These are phyloP conservation scores for Diadumene lineata DNA, from an alignment of 92 coral and sea anemone species.

Conservation along the genomic window DNA sequence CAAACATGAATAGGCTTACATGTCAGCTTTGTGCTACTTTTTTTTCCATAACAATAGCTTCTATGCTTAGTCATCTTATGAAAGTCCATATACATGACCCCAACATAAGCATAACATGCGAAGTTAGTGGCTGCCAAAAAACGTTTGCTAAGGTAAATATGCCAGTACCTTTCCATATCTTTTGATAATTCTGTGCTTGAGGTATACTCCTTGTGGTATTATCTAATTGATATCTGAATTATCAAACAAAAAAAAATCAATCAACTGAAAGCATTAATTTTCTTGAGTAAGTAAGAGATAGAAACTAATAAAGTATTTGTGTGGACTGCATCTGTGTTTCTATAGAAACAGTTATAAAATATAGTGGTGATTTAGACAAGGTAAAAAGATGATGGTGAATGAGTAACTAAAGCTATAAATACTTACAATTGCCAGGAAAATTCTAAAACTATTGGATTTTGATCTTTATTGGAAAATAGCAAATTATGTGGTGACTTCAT, in stretches of 20 bases:
- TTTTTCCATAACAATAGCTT: neutral
- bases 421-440: too few species aligned
- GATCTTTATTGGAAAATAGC: too few species aligned
- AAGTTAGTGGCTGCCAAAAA: slow-evolving; percentile 33
- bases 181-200: slow-evolving; percentile 1
- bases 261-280: neutral
- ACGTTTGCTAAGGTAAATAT: slow-evolving; percentile 33
- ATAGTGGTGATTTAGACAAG: too few species aligned
- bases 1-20: neutral
- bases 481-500: too few species aligned
- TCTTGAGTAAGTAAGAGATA: neutral
- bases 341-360: too few species aligned
- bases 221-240: too few species aligned
- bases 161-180: neutral
- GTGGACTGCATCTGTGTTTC: neutral
- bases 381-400: too few species aligned
- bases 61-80: slow-evolving; percentile 30
- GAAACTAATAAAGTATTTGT: neutral
- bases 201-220: too few species aligned
- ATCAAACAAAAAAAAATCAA: too few species aligned
- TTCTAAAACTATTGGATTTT: too few species aligned
- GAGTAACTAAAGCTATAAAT: too few species aligned
- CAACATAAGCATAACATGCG: slow-evolving; percentile 27
- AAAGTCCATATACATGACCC: slow-evolving; percentile 41
- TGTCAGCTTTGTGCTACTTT: slow-evolving; percentile 44